Conservation (phyloP, 2,888 invertebrate species). For the Eupithecia subumbrata region DNA sequence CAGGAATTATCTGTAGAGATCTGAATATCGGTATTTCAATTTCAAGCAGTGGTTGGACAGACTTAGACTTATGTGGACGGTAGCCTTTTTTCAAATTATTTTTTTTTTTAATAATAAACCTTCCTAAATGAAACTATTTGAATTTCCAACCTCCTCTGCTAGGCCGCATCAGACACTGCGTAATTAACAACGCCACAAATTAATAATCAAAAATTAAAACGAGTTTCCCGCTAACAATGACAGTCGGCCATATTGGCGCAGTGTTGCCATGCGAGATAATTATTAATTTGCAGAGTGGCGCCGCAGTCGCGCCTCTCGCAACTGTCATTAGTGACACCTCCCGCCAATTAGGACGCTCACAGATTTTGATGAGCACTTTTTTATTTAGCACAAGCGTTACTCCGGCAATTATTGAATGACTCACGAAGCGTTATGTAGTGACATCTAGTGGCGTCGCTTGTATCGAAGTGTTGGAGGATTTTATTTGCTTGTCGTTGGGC, state of each 20-base stretch:
- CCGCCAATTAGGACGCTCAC: conserved; percentile 79
- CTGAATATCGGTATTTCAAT: neutral
- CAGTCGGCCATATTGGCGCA: conserved; percentile 76
- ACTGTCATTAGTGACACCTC: conserved; percentile 83
- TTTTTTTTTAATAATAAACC: no score
- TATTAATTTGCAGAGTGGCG: conserved; percentile 76
- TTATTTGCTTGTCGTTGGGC: conserved; percentile 57
- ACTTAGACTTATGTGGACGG: neutral
- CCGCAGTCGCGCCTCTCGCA: conserved; percentile 59
- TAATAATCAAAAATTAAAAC: conserved; percentile 66
- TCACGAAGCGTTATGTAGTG: conserved; percentile 63
- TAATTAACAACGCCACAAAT: conserved; percentile 44
- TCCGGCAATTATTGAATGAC: conserved; percentile 80
- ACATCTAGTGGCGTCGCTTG: conserved; percentile 45
- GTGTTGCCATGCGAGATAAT: conserved; percentile 82
- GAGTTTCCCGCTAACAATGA: conserved; percentile 68
- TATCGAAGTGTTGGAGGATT: conserved; percentile 51
- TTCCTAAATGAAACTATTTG: neutral
- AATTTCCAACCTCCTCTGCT: neutral
- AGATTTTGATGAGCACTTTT: conserved; percentile 80
- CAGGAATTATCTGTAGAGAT: neutral
- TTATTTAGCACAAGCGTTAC: conserved; percentile 80
- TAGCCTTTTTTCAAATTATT: neutral
- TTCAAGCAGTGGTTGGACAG: neutral
- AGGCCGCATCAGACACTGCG: conserved; percentile 10